A percentile compares a stretch with the other conserved stretches of the same genome.
phyloP scores from a whole-genome alignment of 2,113 vertebrate species.

The Geococcyx californianus region DNA sequence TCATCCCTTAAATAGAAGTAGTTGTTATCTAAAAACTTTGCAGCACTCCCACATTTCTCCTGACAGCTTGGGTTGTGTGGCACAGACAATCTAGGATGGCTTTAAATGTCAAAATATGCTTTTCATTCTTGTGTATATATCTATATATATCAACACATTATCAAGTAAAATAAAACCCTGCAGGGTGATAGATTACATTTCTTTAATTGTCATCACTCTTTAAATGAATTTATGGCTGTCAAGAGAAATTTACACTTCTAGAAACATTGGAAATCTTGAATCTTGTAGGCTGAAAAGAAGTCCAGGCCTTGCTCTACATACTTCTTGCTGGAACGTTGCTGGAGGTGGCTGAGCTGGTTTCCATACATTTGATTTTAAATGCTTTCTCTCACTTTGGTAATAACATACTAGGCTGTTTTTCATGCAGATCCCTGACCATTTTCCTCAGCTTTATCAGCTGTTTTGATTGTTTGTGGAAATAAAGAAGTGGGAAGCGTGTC shows the following conservation, averaged over 20 bases:
- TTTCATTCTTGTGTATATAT: constrained; percentile 10
- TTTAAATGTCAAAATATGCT: constrained; percentile 62
- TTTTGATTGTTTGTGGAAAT: not conserved
- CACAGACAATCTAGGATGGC: constrained; percentile 13
- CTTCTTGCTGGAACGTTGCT: not conserved
- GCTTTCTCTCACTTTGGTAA: not conserved
- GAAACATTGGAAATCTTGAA: not conserved
- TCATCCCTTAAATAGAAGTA: constrained; percentile 41
- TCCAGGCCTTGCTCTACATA: not conserved
- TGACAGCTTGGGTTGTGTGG: constrained; percentile 41
- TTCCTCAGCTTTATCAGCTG: not conserved
- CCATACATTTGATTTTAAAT: not conserved
- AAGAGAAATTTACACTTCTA: constrained; percentile 11
- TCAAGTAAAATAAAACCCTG: constrained; percentile 16
- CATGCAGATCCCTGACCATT: not conserved
- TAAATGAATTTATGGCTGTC: constrained; percentile 4
- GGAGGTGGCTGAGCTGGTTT: not conserved
- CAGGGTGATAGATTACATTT: constrained; percentile 7
- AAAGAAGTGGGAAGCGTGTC: not conserved
- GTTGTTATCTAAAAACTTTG: constrained; percentile 43
- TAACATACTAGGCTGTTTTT: not conserved
- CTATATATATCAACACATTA: constrained; percentile 20
- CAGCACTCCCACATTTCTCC: constrained; percentile 24
- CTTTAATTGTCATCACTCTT: constrained; percentile 34
- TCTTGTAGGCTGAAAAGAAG: not conserved